Percentiles rank a stretch among this genome's conserved stretches.
Conservation (phyloP, 1,140 invertebrate genomes). For the Lamellibrachia luymesi region DNA sequence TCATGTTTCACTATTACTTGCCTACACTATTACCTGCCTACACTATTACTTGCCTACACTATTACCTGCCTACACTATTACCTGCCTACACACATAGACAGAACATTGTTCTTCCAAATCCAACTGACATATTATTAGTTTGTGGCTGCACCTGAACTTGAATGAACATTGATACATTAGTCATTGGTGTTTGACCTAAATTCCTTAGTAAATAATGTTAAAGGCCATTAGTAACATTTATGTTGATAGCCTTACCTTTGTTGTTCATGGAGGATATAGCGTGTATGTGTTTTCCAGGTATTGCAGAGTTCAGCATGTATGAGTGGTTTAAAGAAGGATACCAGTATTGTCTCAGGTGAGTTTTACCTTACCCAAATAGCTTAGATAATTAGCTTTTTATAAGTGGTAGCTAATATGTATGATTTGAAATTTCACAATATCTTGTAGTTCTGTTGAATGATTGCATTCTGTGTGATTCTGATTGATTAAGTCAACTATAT, state of each 20-base stretch:
- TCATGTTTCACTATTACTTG: not conserved
- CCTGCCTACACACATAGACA: not conserved
- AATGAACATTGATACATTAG: not conserved
- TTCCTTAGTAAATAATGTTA: not conserved
- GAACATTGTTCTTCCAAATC: not conserved
- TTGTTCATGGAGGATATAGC: not conserved
- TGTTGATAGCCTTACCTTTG: not conserved
- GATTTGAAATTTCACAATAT: not conserved
- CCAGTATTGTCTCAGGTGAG: slow-evolving; percentile 77
- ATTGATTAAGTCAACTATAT: not conserved
- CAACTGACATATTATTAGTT: not conserved
- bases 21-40: not conserved
- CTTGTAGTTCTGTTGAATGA: not conserved
- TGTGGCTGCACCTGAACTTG: not conserved
- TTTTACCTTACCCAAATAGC: slow-evolving; percentile 16
- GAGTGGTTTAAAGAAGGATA: slow-evolving; percentile 77
- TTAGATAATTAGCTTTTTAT: not conserved
- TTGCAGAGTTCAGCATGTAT: slow-evolving; percentile 83
- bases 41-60: not conserved
- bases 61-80: not conserved
- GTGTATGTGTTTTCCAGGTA: slow-evolving; percentile 51
- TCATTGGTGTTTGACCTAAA: not conserved
- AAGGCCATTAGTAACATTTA: not conserved
- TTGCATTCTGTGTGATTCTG: not conserved
- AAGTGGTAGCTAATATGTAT: not conserved